Conservation (phyloP, 2,888 invertebrate species). For the Liopterus haemorrhoidalis region DNA sequence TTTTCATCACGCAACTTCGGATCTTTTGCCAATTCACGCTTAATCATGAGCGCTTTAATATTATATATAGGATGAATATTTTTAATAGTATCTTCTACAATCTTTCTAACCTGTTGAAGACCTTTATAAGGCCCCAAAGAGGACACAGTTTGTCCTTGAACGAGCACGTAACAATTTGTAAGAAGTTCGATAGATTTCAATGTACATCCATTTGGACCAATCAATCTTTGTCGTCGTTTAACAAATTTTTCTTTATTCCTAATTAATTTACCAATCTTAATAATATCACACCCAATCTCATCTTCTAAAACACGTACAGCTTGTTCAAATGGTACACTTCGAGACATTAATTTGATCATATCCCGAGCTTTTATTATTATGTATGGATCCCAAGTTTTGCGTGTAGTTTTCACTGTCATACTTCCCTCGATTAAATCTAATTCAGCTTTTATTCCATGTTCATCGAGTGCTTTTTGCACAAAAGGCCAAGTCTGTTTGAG, state of each 20-base stretch:
- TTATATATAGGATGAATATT: constrained; percentile 99
- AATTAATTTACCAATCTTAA: constrained; percentile 89
- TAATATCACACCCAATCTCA: constrained; percentile 89
- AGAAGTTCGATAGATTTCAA: constrained; percentile 93
- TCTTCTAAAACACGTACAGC: constrained; percentile 82
- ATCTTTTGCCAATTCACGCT: constrained; percentile 89
- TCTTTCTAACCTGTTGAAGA: constrained; percentile 74
- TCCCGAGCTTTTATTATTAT: constrained; percentile 95
- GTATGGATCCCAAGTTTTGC: constrained; percentile 98
- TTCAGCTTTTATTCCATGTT: constrained; percentile 77
- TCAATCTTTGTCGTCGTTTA: constrained; percentile 86
- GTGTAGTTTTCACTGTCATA: constrained; percentile 89
- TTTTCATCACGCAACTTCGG: constrained; percentile 85
- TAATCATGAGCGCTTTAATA: constrained; percentile 96
- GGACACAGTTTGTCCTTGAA: constrained; percentile 96
- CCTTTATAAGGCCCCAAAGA: constrained; percentile 95
- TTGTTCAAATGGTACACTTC: constrained; percentile 96
- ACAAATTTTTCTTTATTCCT: constrained; percentile 90
- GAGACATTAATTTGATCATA: constrained; percentile 86
- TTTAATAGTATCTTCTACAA: constrained; percentile 96
- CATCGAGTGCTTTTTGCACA: constrained; percentile 76
- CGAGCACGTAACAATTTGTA: constrained; percentile 92
- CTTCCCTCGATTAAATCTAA: constrained; percentile 90
- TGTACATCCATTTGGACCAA: constrained; percentile 97
- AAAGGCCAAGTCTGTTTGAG: constrained; percentile 92